Base-by-base conservation (phyloP, 2,797 vertebrate genomes). In the Aeoliscus strigatus region DNA sequence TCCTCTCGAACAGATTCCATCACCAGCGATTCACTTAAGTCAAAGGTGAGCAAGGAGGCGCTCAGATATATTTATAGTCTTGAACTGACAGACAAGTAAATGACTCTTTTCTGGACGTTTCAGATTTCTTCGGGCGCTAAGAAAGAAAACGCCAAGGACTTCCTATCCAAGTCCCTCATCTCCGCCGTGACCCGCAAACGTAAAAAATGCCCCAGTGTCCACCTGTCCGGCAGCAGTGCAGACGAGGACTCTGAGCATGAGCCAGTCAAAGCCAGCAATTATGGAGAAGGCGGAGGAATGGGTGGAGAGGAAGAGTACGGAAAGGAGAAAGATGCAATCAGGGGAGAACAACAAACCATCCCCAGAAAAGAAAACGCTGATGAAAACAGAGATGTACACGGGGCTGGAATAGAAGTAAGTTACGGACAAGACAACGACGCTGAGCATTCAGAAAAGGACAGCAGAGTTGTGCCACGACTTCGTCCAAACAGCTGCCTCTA, bases 231-330 rank as follows among this genome's bases (percentile, higher is more conserved):
- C 80, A 96, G 93, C 88, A 97, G 94, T 89, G 97, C 93, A 0
- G 95, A 98, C 1, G 96, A 97, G 6, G 95, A 98, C 57, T 91
- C 88, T 1, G 96, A 97, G 84, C 93, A 90, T 28, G 93, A 94
- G 83, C 85, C 82, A 4, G 58, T 88, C 66, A 78, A 83, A 77
- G 66, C 75, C 3, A 80, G 76, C 43, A 80, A 73, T 47, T 51
- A 73, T 1, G 79, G 76, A 28, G 66, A 73, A 7, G 74, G 79
- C n/a, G 33, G 75, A 46, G 33, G 44, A 29, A n/a, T n/a, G n/a
- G n/a, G n/a, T 50, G 44, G 25, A 39, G 79, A 80, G 40, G 69
- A 45, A 9, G 76, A 56, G 53, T 73, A 43, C 0, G 13, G 39
- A 9, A 36, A 21, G n/a, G 57, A 64, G 15, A 42, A 39, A n/a